Evolutionary conservation across 1,140 invertebrate species (phyloP).

Genomic region (Teleogryllus occipitalis): DNA sequence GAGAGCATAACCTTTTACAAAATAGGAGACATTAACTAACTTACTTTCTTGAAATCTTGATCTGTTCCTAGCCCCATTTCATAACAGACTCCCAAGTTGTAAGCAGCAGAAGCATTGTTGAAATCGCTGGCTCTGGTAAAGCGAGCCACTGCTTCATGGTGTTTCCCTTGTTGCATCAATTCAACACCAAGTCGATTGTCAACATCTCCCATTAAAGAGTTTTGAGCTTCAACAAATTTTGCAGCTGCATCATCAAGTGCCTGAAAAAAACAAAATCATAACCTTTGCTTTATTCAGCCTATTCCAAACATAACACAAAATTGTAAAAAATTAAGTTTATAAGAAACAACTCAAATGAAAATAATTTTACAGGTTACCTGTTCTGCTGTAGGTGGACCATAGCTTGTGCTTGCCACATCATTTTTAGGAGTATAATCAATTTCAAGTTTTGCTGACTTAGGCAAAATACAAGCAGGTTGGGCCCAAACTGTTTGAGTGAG

Average conservation of each 20-base stretch:
- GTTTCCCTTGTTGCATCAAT: slow-evolving; percentile 33
- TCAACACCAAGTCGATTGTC: slow-evolving; percentile 36
- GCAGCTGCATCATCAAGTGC: slow-evolving; percentile 19
- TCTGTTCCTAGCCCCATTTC: slow-evolving; percentile 51
- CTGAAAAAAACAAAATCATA: not conserved
- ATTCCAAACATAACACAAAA: too few relatives aligned
- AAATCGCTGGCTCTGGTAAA: slow-evolving; percentile 44
- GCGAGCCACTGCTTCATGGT: slow-evolving; percentile 36
- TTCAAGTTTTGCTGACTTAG: not conserved
- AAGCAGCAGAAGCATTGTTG: slow-evolving; percentile 47
- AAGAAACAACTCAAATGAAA: not conserved
- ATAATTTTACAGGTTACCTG: not conserved
- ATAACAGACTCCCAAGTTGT: slow-evolving; percentile 52
- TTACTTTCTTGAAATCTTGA: slow-evolving; percentile 45
- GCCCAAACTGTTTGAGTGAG: not conserved
- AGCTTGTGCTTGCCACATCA: not conserved
- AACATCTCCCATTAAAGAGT: slow-evolving; percentile 32
- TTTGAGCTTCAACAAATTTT: slow-evolving; percentile 13
- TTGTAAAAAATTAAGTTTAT: too few relatives aligned
- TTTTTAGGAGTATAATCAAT: not conserved
- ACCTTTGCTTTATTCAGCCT: too few relatives aligned
- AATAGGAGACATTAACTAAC: not conserved
- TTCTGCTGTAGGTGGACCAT: not conserved
- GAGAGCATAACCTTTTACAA: not conserved
- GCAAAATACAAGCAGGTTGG: not conserved